Evolutionary conservation across 2,888 invertebrate species (phyloP).

Genomic region (Tolmerus cingulatus): DNA sequence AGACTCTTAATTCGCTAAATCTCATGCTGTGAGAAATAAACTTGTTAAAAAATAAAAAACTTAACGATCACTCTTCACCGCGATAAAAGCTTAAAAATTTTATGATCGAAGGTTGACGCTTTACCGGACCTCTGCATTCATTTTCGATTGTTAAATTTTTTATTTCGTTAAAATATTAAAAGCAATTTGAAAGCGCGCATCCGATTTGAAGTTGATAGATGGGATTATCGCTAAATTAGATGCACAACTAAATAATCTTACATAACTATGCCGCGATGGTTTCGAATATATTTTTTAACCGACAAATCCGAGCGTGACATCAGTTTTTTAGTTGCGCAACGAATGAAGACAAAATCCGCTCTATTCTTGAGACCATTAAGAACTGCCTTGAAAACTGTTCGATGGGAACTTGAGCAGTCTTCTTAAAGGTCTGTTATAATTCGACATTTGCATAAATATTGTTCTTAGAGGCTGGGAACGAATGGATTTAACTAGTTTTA

Average conservation of each 20-base stretch:
- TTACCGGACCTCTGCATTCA: neutral
- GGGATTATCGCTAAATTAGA: constrained; percentile 16
- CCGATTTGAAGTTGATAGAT: neutral
- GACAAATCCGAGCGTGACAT: constrained; percentile 18
- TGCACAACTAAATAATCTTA: neutral
- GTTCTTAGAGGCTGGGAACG: constrained; percentile 2
- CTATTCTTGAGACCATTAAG: constrained; percentile 14
- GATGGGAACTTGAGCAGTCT: neutral
- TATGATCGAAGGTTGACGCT: neutral
- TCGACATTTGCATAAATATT: constrained; percentile 23
- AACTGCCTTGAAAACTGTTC: neutral
- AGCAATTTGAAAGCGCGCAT: neutral
- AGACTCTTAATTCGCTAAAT: neutral
- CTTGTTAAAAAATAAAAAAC: neutral
- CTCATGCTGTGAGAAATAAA: neutral
- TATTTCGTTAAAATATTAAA: neutral
- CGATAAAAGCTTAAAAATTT: neutral
- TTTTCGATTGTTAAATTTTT: neutral
- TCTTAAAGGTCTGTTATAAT: neutral
- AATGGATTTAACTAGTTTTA: neutral
- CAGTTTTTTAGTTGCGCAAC: constrained; percentile 1
- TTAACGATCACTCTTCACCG: neutral
- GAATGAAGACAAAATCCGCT: neutral
- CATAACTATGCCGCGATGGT: neutral
- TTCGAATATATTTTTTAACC: neutral